Percentiles rank a stretch among this genome's conserved stretches.
phyloP scores from a whole-genome alignment of 1,140 invertebrate genomes.

The Cotesia glomerata region DNA sequence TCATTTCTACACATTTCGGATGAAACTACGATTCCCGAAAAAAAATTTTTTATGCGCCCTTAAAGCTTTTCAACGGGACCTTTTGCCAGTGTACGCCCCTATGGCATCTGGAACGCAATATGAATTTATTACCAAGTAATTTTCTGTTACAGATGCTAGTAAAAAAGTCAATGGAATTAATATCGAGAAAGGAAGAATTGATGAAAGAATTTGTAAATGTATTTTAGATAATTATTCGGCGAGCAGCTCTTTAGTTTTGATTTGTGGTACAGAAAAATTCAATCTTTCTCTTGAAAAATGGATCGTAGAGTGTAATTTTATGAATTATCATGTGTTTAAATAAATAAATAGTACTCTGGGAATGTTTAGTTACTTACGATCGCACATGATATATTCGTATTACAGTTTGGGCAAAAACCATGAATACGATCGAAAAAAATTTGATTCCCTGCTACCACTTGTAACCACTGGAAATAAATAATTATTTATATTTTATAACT shows the following conservation, averaged over 20 bases:
- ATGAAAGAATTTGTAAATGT: constrained; percentile 35
- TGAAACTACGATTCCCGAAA: too few relatives aligned
- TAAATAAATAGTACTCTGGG: constrained; percentile 24
- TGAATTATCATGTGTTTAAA: constrained; percentile 47
- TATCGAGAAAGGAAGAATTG: constrained; percentile 40
- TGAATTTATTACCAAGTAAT: background rate
- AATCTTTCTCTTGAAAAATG: constrained; percentile 42
- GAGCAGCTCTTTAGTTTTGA: constrained; percentile 49
- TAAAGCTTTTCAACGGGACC: too few relatives aligned
- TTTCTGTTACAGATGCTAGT: constrained; percentile 1
- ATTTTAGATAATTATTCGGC: constrained; percentile 33
- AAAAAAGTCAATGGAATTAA: constrained; percentile 43
- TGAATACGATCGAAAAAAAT: constrained; percentile 52
- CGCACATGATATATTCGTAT: constrained; percentile 50
- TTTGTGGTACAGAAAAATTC: constrained; percentile 54
- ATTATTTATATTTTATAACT: constrained; percentile 8
- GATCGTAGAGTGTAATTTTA: constrained; percentile 36
- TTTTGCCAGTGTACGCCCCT: too few relatives aligned
- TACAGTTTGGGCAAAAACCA: constrained; percentile 57
- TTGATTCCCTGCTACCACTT: constrained; percentile 49
- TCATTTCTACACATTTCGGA: too few relatives aligned
- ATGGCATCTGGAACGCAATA: too few relatives aligned
- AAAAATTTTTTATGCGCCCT: too few relatives aligned
- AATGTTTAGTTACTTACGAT: constrained; percentile 33
- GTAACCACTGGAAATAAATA: constrained; percentile 55